phyloP scores from a whole-genome alignment of 1,140 invertebrate species.

The Tetramorium alpestre region DNA sequence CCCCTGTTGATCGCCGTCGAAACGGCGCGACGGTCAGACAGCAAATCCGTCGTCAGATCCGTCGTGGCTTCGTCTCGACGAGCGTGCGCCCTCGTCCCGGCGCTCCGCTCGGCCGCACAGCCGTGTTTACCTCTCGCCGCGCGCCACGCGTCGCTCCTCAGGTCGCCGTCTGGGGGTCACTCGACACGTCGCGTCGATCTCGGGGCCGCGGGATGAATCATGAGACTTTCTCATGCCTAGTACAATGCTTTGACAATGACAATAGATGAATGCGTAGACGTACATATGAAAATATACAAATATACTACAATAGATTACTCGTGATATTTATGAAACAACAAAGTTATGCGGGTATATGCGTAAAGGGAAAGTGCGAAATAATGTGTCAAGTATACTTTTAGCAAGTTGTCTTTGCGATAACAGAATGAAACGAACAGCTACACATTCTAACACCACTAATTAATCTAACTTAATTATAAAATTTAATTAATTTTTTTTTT shows the following conservation, averaged over 20 bases:
- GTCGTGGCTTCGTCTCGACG: neutral
- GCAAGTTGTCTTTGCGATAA: neutral
- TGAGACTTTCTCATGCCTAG: neutral
- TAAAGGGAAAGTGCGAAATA: neutral
- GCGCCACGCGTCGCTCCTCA: conserved; percentile 36
- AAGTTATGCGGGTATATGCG: neutral
- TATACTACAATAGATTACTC: neutral
- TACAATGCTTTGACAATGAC: neutral
- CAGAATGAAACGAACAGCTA: too few species aligned
- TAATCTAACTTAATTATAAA: neutral
- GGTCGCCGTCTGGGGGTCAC: conserved; percentile 62
- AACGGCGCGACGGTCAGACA: neutral
- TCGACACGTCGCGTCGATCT: conserved; percentile 26
- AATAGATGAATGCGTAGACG: neutral
- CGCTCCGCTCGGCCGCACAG: neutral
- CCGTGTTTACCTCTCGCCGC: conserved; percentile 22
- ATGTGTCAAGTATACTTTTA: neutral
- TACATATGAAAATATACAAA: neutral
- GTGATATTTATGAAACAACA: neutral
- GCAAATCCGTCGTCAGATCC: neutral
- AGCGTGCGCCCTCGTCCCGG: neutral
- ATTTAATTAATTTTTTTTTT: neutral
- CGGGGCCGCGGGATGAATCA: neutral
- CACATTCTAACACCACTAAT: neutral
- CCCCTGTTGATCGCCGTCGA: neutral